Percentiles rank a stretch among this genome's conserved stretches.
Evolutionary conservation across 2,113 vertebrate species (phyloP).

Genomic region (Malurus elegans): DNA sequence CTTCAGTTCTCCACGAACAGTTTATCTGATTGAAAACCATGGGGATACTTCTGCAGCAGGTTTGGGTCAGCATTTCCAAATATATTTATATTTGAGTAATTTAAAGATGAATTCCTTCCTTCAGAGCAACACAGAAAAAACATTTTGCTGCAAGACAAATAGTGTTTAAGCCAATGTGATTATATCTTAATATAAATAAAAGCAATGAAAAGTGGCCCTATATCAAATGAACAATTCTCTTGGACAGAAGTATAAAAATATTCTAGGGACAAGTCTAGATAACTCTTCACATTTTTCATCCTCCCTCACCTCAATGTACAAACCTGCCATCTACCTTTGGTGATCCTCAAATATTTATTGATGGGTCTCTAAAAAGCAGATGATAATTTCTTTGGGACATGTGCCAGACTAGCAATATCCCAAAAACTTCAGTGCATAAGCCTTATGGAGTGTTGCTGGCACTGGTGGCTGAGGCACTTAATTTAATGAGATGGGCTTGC

Average conservation of each 20-base stretch:
- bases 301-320: not conserved
- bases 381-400: slow-evolving; percentile 51
- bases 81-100: not conserved
- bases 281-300: not conserved
- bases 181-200: not conserved
- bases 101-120: not conserved
- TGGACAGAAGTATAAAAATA: not conserved
- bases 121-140: not conserved
- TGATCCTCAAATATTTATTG: slow-evolving; percentile 39
- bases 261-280: not conserved
- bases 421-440: slow-evolving; percentile 57
- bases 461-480: slow-evolving; percentile 66
- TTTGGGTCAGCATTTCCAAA: not conserved
- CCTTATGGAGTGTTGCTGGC: slow-evolving; percentile 67
- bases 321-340: not conserved
- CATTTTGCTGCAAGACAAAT: not conserved
- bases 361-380: slow-evolving; percentile 16
- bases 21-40: not conserved
- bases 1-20: not conserved
- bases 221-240: not conserved
- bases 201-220: not conserved
- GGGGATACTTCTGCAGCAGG: not conserved
- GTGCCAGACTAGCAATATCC: slow-evolving; percentile 67
- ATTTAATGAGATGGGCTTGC: slow-evolving; percentile 75
- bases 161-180: not conserved